Conservation (phyloP, 1,140 invertebrate genomes). For the Subanguina moxae region DNA sequence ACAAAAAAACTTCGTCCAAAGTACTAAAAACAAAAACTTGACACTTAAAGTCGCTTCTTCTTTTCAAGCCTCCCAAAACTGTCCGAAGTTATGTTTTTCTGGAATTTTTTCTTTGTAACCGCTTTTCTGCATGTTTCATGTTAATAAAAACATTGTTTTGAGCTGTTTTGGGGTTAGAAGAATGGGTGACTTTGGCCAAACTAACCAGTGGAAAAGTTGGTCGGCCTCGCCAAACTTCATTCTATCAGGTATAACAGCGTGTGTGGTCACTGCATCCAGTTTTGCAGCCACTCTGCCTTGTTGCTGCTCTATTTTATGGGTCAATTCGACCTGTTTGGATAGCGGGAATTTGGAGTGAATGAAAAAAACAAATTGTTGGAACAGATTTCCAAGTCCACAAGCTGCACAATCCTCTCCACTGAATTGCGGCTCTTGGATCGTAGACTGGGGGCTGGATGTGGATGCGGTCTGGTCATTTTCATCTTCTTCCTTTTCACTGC, state of each 20-base stretch:
- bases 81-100: no score
- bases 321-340: conserved; percentile 2
- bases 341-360: conserved; percentile 5
- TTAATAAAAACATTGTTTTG: no score
- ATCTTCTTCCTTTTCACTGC: not conserved
- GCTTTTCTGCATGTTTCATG: no score
- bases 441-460: not conserved
- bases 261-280: conserved; percentile 28
- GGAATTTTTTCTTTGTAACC: no score
- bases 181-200: no score
- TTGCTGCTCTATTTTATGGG: conserved; percentile 31
- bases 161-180: not conserved
- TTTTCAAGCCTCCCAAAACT: not conserved
- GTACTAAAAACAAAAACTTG: no score
- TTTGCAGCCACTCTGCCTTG: conserved; percentile 14
- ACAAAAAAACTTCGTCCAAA: no score
- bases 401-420: conserved; percentile 4
- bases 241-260: conserved; percentile 30
- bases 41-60: no score
- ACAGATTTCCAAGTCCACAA: conserved; percentile 11
- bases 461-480: not conserved
- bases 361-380: conserved; percentile 18
- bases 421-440: not conserved
- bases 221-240: conserved; percentile 32
- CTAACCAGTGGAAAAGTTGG: conserved; percentile 16